These are phyloP conservation scores for Onychorhynchus coronatus DNA, from an alignment of 2,113 vertebrate genomes.

Conservation along the genomic window DNA sequence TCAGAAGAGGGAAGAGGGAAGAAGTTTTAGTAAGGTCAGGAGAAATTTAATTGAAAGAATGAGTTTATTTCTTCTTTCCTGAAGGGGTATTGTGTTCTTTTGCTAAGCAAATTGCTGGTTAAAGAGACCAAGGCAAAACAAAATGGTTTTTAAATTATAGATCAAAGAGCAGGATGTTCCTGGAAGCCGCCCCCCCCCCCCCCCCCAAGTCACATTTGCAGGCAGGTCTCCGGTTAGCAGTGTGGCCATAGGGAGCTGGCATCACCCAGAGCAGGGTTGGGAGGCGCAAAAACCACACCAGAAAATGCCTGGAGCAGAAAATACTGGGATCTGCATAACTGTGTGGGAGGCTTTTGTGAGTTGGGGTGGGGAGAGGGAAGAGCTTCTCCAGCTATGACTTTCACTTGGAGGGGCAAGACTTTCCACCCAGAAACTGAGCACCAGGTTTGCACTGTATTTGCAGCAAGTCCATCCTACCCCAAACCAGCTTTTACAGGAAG, in stretches of 20 bases:
- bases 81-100: slow-evolving; percentile 3
- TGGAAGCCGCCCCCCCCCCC: background rate
- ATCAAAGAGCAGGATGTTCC: background rate
- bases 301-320: background rate
- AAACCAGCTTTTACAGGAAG: background rate
- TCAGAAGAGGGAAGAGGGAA: background rate
- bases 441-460: background rate
- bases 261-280: background rate
- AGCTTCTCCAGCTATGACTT: background rate
- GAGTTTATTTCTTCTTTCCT: slow-evolving; percentile 29
- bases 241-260: background rate
- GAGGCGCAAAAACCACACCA: rapidly evolving
- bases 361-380: rapidly evolving
- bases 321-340: background rate
- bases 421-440: background rate
- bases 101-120: background rate
- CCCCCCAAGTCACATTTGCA: background rate
- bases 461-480: background rate
- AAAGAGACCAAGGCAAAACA: background rate
- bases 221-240: background rate
- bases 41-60: slow-evolving; percentile 43
- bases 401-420: background rate
- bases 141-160: slow-evolving; percentile 30
- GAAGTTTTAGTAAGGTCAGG: slow-evolving; percentile 49
- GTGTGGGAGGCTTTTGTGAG: background rate